Percentiles rank a stretch among this genome's conserved stretches.
These are phyloP conservation scores for Pogonocherus hispidulus DNA, from an alignment of 2,888 invertebrate species.

Conservation along the genomic window DNA sequence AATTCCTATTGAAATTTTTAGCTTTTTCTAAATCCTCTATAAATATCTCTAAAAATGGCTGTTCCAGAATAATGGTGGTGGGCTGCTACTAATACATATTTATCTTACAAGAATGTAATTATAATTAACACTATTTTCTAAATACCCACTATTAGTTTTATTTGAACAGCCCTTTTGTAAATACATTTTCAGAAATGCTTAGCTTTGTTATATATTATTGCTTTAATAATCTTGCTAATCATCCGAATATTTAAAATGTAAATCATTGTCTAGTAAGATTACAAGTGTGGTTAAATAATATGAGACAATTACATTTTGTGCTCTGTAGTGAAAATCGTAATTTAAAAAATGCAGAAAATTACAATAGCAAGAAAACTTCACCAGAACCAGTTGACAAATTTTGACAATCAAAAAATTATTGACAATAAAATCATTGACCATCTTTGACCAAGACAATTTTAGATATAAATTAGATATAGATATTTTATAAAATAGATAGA, in stretches of 20 bases:
- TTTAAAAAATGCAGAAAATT: too few relatives aligned
- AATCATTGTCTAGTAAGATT: not conserved
- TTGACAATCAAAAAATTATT: too few relatives aligned
- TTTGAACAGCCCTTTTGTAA: constrained; percentile 63
- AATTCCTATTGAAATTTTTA: constrained; percentile 34
- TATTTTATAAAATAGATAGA: too few relatives aligned
- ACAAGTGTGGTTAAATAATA: not conserved
- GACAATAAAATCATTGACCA: too few relatives aligned
- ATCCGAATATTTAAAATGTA: too few relatives aligned
- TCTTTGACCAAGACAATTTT: too few relatives aligned
- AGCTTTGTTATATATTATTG: constrained; percentile 22
- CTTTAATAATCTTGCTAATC: constrained; percentile 32
- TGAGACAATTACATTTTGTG: too few relatives aligned
- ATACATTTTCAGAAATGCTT: constrained; percentile 21
- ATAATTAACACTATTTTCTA: constrained; percentile 38
- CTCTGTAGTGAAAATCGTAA: too few relatives aligned
- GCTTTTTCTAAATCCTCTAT: constrained; percentile 33
- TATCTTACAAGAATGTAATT: not conserved
- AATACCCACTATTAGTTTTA: constrained; percentile 59
- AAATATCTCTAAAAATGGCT: constrained; percentile 67
- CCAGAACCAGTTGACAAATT: too few relatives aligned
- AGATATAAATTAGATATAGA: too few relatives aligned
- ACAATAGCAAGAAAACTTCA: too few relatives aligned
- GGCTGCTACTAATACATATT: constrained; percentile 32
- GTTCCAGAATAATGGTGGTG: constrained; percentile 68